Conservation (phyloP, 1,140 invertebrate genomes). For the Limonius californicus region DNA sequence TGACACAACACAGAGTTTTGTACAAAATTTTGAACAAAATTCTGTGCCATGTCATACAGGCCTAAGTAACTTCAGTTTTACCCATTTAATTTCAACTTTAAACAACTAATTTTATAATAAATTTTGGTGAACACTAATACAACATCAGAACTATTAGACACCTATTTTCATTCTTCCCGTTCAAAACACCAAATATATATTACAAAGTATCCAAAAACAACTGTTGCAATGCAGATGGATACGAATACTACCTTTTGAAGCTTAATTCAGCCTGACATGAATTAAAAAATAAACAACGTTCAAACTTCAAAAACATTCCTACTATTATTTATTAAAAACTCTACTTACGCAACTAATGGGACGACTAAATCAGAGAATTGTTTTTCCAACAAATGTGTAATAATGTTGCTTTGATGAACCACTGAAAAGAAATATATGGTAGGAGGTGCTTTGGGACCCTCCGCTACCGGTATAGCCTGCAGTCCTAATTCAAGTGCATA, state of each 20-base stretch:
- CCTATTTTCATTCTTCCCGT: neutral
- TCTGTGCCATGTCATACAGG: no score
- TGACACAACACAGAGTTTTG: no score
- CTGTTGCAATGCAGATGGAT: no score
- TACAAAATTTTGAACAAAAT: no score
- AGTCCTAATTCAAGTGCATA: conserved; percentile 93
- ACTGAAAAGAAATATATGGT: conserved; percentile 93
- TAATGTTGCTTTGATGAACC: conserved; percentile 90
- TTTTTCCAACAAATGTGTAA: conserved; percentile 94
- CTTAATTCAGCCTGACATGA: neutral
- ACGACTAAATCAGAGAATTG: conserved; percentile 88
- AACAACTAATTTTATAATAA: no score
- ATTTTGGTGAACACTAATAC: no score
- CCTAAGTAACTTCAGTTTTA: no score
- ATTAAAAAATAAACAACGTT: neutral
- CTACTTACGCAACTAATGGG: conserved; percentile 77
- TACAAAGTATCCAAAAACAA: no score
- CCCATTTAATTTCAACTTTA: no score
- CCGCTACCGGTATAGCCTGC: conserved; percentile 86
- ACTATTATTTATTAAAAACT: no score
- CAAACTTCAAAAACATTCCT: neutral
- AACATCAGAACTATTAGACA: neutral
- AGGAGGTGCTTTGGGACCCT: conserved; percentile 71
- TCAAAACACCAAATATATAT: no score
- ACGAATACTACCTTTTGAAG: neutral